Evolutionary conservation across 1,140 invertebrate genomes (phyloP).

Genomic region (Parapsyche elsis): DNA sequence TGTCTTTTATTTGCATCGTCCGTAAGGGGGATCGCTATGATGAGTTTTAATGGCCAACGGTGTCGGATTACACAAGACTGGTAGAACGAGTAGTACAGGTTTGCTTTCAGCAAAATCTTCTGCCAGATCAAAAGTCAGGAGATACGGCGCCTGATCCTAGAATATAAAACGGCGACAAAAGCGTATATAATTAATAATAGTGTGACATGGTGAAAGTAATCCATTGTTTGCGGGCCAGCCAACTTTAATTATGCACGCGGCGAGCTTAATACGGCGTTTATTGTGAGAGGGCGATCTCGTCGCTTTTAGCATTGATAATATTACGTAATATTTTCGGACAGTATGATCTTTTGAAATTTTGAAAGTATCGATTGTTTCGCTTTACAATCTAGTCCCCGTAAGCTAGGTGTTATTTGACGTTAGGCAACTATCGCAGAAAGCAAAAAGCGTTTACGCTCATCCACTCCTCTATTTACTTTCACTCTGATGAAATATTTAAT

Average conservation of each 20-base stretch:
- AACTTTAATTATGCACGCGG: not conserved
- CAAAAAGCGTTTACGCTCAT: too few species aligned
- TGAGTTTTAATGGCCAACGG: not conserved
- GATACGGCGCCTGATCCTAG: not conserved
- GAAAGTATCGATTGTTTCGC: too few species aligned
- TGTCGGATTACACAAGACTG: slow-evolving; percentile 21
- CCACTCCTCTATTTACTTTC: too few species aligned
- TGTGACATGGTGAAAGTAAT: not conserved
- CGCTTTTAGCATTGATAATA: too few species aligned
- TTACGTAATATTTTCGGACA: too few species aligned
- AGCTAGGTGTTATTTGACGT: too few species aligned
- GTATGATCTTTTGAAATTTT: too few species aligned
- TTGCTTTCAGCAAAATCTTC: slow-evolving; percentile 24
- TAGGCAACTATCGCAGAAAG: too few species aligned
- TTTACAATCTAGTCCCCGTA: too few species aligned
- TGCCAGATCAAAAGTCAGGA: slow-evolving; percentile 23
- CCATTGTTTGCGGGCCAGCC: not conserved
- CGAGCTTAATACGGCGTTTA: not conserved
- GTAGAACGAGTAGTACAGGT: not conserved
- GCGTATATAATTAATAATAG: not conserved
- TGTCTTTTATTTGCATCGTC: too few species aligned
- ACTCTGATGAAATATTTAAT: too few species aligned
- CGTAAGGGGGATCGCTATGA: not conserved
- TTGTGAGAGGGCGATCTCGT: not conserved
- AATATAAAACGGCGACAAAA: not conserved